These are phyloP conservation scores for Pyralis farinalis DNA, from an alignment of 2,888 invertebrate species.

Conservation along the genomic window DNA sequence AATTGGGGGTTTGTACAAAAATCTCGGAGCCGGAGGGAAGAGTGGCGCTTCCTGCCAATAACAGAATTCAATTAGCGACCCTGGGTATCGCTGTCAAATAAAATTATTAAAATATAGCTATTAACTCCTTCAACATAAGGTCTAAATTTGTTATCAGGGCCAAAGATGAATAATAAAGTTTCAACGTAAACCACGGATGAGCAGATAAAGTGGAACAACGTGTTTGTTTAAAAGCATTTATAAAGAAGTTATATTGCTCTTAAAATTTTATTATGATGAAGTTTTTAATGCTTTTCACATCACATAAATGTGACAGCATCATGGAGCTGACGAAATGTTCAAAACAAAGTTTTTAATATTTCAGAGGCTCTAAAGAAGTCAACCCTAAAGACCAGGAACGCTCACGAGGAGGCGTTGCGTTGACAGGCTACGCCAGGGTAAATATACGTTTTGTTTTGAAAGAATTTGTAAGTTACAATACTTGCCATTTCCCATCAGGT, in stretches of 20 bases:
- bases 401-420: no score
- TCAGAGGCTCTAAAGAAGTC: no score
- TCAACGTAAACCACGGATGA: constrained; percentile 1
- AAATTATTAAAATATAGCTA: constrained; percentile 5
- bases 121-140: not conserved
- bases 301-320: no score
- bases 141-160: not conserved
- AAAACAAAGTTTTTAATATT: no score
- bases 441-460: no score
- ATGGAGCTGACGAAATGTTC: no score
- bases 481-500: no score
- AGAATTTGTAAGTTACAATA: no score
- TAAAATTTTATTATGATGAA: not conserved
- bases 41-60: constrained; percentile 19
- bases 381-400: no score
- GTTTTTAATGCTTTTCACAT: not conserved
- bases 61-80: constrained; percentile 20
- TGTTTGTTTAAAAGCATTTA: constrained; percentile 1
- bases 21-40: constrained; percentile 10
- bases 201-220: not conserved
- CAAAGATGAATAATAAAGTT: constrained; percentile 1
- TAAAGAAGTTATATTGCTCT: not conserved
- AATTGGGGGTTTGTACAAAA: constrained; percentile 19
- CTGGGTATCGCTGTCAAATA: constrained; percentile 1
- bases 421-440: no score